Base-by-base conservation (phyloP, 2,888 invertebrate genomes). In the Aelia acuminata region DNA sequence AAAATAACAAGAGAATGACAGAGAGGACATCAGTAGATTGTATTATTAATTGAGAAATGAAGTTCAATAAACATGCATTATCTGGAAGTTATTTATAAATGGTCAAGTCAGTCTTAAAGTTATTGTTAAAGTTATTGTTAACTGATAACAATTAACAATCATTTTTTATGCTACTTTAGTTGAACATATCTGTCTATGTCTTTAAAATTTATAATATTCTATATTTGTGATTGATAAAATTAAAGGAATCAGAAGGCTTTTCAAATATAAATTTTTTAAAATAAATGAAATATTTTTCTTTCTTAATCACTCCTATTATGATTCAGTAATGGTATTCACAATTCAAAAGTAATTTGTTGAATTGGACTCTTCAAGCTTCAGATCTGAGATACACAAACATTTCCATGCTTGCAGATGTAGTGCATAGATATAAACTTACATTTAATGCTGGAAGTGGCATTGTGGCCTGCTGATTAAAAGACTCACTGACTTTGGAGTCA, bases 361-460 rank as follows among this genome's bases (percentile, higher is more conserved):
- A 70, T 70, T 35, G 15, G 31, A 70, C 31, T 35, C 20, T 35
- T 70, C 63, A 35, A 84, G 49, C 18, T 84, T 43, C 26, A 84
- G 84, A 48, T 91, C 91, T 92, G 91, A 90, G 89, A 91, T 31
- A 85, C 39, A 90, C n/a, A 84, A 88, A 39, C 48, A 31, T 84
- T 90, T 80, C 47, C 89, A 89, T n/a, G 88, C 53, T 39, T 89
- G 87, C 80, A 39, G 80, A 43, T 43, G 43, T 43, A 43, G 39
- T 80, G 43, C 80, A 80, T n/a, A 80, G 43, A n/a, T n/a, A 18
- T 85, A 50, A 53, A 94, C 95, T 95, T 94, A 96, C 96, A 92
- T 96, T 96, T 91, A 96, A 93, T 39, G 96, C 96, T 90, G 96
- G 96, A 91, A 96, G 94, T 63, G 96, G 96, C 91, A 94, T 94